phyloP scores from a whole-genome alignment of 2,797 vertebrate species.

The Brotula barbata region DNA sequence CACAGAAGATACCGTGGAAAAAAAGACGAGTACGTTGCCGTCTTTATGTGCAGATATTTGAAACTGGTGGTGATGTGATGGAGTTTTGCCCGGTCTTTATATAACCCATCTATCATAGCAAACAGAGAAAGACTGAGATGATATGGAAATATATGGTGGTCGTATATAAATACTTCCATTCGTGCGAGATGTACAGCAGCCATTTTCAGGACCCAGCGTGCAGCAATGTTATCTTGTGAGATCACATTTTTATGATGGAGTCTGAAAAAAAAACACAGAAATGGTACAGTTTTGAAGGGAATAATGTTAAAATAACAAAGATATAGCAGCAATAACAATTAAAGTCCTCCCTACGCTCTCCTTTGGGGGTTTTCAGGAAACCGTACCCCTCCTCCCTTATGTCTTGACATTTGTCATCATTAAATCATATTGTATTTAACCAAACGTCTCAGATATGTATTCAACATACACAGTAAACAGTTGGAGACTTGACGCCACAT shows the following conservation, averaged over 20 bases:
- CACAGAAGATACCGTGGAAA: conserved; percentile 10
- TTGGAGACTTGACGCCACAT: conserved; percentile 10
- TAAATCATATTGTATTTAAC: conserved; percentile 2
- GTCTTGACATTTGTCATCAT: conserved; percentile 20
- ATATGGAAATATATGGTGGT: conserved; percentile 16
- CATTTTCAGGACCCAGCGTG: not conserved
- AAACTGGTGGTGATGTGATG: conserved; percentile 1
- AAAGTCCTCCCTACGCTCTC: conserved; percentile 4
- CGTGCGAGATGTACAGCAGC: not conserved
- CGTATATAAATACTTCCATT: conserved; percentile 12
- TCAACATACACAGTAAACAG: conserved; percentile 15
- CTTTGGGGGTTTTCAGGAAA: not conserved
- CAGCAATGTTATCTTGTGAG: conserved; percentile 27
- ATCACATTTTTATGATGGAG: conserved; percentile 16
- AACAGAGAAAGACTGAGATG: not conserved
- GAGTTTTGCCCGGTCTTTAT: conserved; percentile 9
- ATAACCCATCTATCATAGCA: conserved; percentile 23
- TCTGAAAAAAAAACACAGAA: conserved; percentile 1
- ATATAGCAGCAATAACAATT: conserved; percentile 23
- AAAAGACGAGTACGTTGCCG: not conserved
- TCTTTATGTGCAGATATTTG: conserved; percentile 2
- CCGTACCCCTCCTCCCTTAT: not conserved
- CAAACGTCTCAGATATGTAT: conserved; percentile 24
- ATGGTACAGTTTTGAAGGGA: conserved; percentile 19
- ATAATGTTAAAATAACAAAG: conserved; percentile 23